A percentile compares a stretch with the other conserved stretches of the same genome.
phyloP scores from a whole-genome alignment of 2,113 vertebrate genomes.

The Mustela lutreola region DNA sequence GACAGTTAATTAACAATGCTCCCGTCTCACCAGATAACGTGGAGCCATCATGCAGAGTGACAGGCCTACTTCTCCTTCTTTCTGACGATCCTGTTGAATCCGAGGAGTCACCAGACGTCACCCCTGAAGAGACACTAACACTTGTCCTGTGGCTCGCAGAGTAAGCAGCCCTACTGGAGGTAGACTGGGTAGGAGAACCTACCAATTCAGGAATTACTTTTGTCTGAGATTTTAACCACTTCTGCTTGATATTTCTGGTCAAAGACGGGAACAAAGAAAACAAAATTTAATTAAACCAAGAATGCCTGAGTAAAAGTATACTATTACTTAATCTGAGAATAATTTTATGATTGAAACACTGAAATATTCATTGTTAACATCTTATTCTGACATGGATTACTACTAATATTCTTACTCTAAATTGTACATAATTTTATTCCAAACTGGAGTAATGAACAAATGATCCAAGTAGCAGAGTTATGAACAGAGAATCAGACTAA shows the following conservation, averaged over 20 bases:
- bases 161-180: constrained; percentile 91
- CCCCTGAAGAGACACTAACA: constrained; percentile 73
- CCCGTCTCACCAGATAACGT: constrained; percentile 89
- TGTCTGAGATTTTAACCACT: constrained; percentile 91
- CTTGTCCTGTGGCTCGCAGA: constrained; percentile 75
- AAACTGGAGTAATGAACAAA: constrained; percentile 11
- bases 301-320: not conserved
- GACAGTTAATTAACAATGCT: not conserved
- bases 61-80: constrained; percentile 85
- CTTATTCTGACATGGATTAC: not conserved
- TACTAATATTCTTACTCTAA: not conserved
- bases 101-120: constrained; percentile 90
- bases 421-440: not conserved
- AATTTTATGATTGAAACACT: constrained; percentile 14
- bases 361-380: constrained; percentile 43
- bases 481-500: not conserved
- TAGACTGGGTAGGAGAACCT: constrained; percentile 90
- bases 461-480: not conserved
- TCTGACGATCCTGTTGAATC: constrained; percentile 83
- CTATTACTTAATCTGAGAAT: not conserved
- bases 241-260: constrained; percentile 88
- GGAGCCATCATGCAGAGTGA: constrained; percentile 74
- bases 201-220: constrained; percentile 86
- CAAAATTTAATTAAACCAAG: not conserved
- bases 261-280: constrained; percentile 78